Base-by-base conservation (phyloP, 2,888 invertebrate species). In the Brachylomia viminalis region DNA sequence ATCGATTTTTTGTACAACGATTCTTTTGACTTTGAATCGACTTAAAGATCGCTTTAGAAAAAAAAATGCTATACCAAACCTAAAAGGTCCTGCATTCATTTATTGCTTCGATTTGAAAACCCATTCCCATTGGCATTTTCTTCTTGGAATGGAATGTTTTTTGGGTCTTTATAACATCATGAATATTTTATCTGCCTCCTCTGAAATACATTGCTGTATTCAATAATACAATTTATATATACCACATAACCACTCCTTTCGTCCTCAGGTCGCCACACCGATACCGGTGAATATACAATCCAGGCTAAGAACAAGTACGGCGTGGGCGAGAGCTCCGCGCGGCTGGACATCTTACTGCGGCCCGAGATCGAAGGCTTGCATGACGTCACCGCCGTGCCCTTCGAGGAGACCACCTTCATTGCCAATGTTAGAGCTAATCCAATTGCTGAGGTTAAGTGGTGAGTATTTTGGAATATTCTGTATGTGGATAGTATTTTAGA, bases 371-470 rank as follows among this genome's bases (percentile, higher is more conserved):
- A 98, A 77, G 98, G 98, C 0, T 97, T 98, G 66, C 97, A 97
- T 86, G 98, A 98, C 91, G 96, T 98, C 64, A 97, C 97, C 42
- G 97, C 98, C 2, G 97, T 98, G 78, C 98, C 98, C 1, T 98
- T 98, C 73, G 98, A 98, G 88, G 97, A 98, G 47, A 98, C 98
- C 42, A 97, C 97, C 80, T 98, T 99, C 92, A 97, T 98, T 87
- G 98, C 98, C 54, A 97, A 98, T 61, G 97, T 99, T 3, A 98
- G 98, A 88, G 99, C 99, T 42, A 99, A 99, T 94, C 99, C 99
- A 0, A 97, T 98, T 83, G 99, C 99, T 3, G 98, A 98, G 85
- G 97, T 99, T 2, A 97, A 98, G 87, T 99, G 99, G 99, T 97
- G 71, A 92, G 92, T 82, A 0, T 0, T n/a, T 17, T 10, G 11